A percentile compares a stretch with the other conserved stretches of the same genome.
Evolutionary conservation across 2,113 vertebrate species (phyloP).

Genomic region (Rhea americana): DNA sequence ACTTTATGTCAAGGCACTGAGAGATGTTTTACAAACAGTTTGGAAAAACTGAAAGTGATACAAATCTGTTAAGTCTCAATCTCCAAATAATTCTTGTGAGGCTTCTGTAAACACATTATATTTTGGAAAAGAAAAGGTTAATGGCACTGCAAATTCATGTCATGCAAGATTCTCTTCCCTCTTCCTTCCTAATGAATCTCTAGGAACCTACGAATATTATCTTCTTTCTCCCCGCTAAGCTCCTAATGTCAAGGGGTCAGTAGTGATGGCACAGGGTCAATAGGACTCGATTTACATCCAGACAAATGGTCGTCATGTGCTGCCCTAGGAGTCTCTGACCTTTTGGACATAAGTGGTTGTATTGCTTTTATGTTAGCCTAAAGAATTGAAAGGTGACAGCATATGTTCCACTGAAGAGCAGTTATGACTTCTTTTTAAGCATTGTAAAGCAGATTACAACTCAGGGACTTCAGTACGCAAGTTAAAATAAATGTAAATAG

Average conservation of each 20-base stretch:
- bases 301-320: conserved; percentile 63
- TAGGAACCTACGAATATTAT: conserved; percentile 43
- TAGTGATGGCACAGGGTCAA: conserved; percentile 51
- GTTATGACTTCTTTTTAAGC: background rate
- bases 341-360: conserved; percentile 47
- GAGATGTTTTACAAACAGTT: conserved; percentile 44
- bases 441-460: background rate
- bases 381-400: conserved; percentile 29
- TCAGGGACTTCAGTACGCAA: background rate
- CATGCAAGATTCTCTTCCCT: conserved; percentile 1
- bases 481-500: background rate
- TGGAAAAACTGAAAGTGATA: conserved; percentile 51
- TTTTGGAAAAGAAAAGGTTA: conserved; percentile 47
- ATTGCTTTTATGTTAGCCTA: conserved; percentile 48
- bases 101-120: conserved; percentile 30
- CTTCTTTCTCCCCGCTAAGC: conserved; percentile 43
- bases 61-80: conserved; percentile 32
- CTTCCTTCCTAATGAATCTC: conserved; percentile 44
- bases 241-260: conserved; percentile 68
- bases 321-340: conserved; percentile 46
- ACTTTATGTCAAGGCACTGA: conserved; percentile 21
- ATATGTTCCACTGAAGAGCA: background rate
- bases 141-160: conserved; percentile 19
- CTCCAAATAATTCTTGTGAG: conserved; percentile 6
- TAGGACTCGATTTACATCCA: conserved; percentile 62